phyloP scores from a whole-genome alignment of 2,888 invertebrate species.

The Crepidodera aurea region DNA sequence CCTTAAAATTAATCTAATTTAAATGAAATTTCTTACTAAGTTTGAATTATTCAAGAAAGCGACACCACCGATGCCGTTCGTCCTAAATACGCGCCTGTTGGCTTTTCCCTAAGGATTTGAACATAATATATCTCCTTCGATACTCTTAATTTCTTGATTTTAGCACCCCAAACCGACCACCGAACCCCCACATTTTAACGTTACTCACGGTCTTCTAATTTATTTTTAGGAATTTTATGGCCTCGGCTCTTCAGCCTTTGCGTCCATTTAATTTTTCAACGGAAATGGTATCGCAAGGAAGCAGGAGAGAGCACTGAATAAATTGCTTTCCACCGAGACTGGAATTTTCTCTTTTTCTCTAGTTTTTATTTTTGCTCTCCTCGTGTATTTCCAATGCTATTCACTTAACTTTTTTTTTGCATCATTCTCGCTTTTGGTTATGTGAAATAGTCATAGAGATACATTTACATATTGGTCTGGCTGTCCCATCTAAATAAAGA shows the following conservation, averaged over 20 bases:
- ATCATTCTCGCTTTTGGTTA: constrained; percentile 2
- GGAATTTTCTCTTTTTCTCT: constrained; percentile 14
- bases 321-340: constrained; percentile 25
- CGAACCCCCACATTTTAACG: constrained; percentile 7
- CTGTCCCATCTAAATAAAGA: too few relatives aligned
- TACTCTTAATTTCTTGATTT: constrained; percentile 31
- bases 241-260: constrained; percentile 27
- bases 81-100: too few relatives aligned
- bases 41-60: too few relatives aligned
- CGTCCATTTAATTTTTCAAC: constrained; percentile 32
- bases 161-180: constrained; percentile 25
- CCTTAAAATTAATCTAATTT: too few relatives aligned
- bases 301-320: constrained; percentile 29
- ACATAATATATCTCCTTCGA: constrained; percentile 23
- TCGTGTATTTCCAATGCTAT: constrained; percentile 22
- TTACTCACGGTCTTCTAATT: constrained; percentile 25
- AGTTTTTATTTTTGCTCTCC: constrained; percentile 4
- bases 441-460: not conserved
- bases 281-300: constrained; percentile 31
- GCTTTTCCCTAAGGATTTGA: constrained; percentile 4
- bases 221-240: constrained; percentile 34
- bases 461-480: too few relatives aligned
- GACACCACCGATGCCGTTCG: too few relatives aligned
- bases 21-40: too few relatives aligned
- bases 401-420: constrained; percentile 1